These are phyloP conservation scores for Chromobotia macracanthus DNA, from an alignment of 2,797 vertebrate genomes.

Conservation along the genomic window DNA sequence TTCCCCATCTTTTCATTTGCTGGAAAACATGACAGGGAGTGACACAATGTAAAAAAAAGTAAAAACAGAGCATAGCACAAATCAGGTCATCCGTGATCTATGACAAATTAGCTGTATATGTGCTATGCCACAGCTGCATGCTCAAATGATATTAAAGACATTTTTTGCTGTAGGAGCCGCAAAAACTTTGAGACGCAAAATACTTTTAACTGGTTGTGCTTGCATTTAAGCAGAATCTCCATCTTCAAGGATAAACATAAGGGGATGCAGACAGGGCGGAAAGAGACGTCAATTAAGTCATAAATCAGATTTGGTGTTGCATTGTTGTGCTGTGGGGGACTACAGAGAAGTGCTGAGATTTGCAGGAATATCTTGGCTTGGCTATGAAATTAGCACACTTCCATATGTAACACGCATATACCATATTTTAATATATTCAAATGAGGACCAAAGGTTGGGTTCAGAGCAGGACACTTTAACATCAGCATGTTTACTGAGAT, in stretches of 20 bases:
- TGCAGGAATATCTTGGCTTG: conserved; percentile 60
- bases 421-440: conserved; percentile 74
- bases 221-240: conserved; percentile 3
- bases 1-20: conserved; percentile 60
- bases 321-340: conserved; percentile 14
- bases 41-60: conserved; percentile 61
- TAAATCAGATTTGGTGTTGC: conserved; percentile 48
- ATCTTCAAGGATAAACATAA: conserved; percentile 17
- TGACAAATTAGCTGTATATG: conserved; percentile 63
- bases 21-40: conserved; percentile 58
- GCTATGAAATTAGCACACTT: conserved; percentile 63
- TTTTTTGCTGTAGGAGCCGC: conserved; percentile 17
- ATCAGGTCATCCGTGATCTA: conserved; percentile 67
- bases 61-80: conserved; percentile 57
- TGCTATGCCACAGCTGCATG: conserved; percentile 36
- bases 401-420: conserved; percentile 43
- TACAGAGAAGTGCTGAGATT: conserved; percentile 36
- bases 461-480: conserved; percentile 60
- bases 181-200: too few relatives aligned
- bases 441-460: conserved; percentile 66
- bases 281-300: conserved; percentile 25
- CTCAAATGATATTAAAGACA: conserved; percentile 26
- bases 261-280: not conserved
- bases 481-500: conserved; percentile 70
- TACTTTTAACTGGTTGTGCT: conserved; percentile 5